A percentile compares a stretch with the other conserved stretches of the same genome.
phyloP scores from a whole-genome alignment of 1,140 invertebrate species.

The Drosophila asahinai region DNA sequence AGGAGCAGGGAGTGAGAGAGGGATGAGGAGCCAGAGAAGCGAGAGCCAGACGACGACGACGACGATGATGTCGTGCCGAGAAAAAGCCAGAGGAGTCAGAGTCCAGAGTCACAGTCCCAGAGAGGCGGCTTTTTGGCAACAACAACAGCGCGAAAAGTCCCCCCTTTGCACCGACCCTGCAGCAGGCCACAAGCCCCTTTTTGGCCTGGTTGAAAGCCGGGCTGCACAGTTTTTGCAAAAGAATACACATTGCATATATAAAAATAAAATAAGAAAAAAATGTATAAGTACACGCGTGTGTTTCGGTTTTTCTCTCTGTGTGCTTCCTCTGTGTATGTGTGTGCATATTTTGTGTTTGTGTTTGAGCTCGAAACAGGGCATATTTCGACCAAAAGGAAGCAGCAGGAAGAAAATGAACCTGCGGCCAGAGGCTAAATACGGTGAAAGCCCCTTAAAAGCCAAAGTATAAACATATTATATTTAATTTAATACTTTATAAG shows the following conservation, averaged over 20 bases:
- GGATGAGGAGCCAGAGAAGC: neutral
- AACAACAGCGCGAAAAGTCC: constrained; percentile 55
- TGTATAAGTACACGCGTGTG: constrained; percentile 73
- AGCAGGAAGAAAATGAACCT: constrained; percentile 66
- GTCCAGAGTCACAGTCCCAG: constrained; percentile 49
- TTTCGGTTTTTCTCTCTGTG: neutral
- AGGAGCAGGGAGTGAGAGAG: constrained; percentile 19
- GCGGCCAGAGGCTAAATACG: constrained; percentile 55
- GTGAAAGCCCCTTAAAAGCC: neutral
- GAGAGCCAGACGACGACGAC: constrained; percentile 9
- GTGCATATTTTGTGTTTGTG: neutral
- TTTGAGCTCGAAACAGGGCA: constrained; percentile 14
- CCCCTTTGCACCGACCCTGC: neutral
- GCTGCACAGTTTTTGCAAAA: constrained; percentile 62
- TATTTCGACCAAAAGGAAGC: constrained; percentile 6
- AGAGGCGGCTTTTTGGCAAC: constrained; percentile 40
- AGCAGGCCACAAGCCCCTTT: neutral
- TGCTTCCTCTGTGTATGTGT: constrained; percentile 1
- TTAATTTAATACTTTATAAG: too few species aligned
- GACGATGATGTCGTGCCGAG: constrained; percentile 55
- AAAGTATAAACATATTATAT: too few species aligned
- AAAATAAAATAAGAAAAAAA: constrained; percentile 3
- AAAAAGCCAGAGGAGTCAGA: constrained; percentile 44
- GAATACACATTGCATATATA: constrained; percentile 66
- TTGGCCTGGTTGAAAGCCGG: constrained; percentile 24